These are phyloP conservation scores for Scaptomyza cyrtandrae DNA, from an alignment of 2,888 invertebrate genomes.

Conservation along the genomic window DNA sequence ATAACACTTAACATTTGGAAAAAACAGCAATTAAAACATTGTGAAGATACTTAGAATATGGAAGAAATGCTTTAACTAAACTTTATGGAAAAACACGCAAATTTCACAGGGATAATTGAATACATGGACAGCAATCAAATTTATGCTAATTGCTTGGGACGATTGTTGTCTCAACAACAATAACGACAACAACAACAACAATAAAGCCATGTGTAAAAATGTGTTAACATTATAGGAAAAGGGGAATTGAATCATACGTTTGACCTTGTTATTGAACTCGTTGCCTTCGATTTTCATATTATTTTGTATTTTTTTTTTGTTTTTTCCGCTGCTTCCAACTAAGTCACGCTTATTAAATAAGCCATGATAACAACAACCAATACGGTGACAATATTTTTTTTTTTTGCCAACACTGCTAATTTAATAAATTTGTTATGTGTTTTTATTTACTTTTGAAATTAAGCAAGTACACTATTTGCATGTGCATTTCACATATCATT, in stretches of 20 bases:
- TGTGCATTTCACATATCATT: constrained; percentile 52
- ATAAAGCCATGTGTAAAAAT: constrained; percentile 40
- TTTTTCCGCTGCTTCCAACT: constrained; percentile 48
- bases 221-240: neutral
- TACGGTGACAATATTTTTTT: constrained; percentile 52
- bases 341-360: constrained; percentile 48
- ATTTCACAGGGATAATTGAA: too few species aligned
- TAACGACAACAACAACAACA: too few species aligned
- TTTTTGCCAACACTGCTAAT: constrained; percentile 54
- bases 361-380: constrained; percentile 12
- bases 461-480: constrained; percentile 43
- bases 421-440: constrained; percentile 59
- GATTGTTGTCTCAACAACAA: constrained; percentile 55
- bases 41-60: too few species aligned
- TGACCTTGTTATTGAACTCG: constrained; percentile 75
- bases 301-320: constrained; percentile 27
- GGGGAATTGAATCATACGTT: constrained; percentile 26
- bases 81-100: too few species aligned
- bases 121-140: constrained; percentile 23
- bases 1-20: too few species aligned
- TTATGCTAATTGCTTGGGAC: constrained; percentile 65
- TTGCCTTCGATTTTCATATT: constrained; percentile 1
- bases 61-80: too few species aligned
- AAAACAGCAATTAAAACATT: too few species aligned
- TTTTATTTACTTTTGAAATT: constrained; percentile 61